phyloP scores from a whole-genome alignment of 2,888 invertebrate genomes.

The Archips crataeganus region DNA sequence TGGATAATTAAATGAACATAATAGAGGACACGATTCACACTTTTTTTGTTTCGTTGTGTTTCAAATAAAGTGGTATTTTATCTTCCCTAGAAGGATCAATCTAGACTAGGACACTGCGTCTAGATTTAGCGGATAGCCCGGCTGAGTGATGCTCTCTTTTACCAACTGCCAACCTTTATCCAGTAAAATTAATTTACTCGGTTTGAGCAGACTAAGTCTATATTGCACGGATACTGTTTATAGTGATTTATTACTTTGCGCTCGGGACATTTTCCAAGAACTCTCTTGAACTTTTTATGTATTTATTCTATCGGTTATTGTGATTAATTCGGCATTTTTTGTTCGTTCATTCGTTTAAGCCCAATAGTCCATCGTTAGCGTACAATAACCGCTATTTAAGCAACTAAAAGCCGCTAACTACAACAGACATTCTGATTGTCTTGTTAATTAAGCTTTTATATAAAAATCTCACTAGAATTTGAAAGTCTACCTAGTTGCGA shows the following conservation, averaged over 20 bases:
- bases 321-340: slow-evolving; percentile 22
- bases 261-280: slow-evolving; percentile 9
- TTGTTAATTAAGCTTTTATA: neutral
- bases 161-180: slow-evolving; percentile 40
- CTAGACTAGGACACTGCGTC: slow-evolving; percentile 35
- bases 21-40: neutral
- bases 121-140: slow-evolving; percentile 41
- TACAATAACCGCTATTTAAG: slow-evolving; percentile 26
- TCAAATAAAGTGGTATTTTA: slow-evolving; percentile 34
- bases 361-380: slow-evolving; percentile 37
- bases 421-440: neutral
- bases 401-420: slow-evolving; percentile 6
- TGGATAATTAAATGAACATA: slow-evolving; percentile 23
- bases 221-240: slow-evolving; percentile 3
- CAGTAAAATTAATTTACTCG: slow-evolving; percentile 40
- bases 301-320: slow-evolving; percentile 28
- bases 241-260: slow-evolving; percentile 37
- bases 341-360: slow-evolving; percentile 3
- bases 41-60: slow-evolving; percentile 16
- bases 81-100: slow-evolving; percentile 36
- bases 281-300: slow-evolving; percentile 9
- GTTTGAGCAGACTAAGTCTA: slow-evolving; percentile 20
- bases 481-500: neutral
- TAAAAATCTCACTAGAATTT: neutral
- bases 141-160: slow-evolving; percentile 38